Conservation (phyloP, 2,888 invertebrate genomes). For the Drosophila seclusa region DNA sequence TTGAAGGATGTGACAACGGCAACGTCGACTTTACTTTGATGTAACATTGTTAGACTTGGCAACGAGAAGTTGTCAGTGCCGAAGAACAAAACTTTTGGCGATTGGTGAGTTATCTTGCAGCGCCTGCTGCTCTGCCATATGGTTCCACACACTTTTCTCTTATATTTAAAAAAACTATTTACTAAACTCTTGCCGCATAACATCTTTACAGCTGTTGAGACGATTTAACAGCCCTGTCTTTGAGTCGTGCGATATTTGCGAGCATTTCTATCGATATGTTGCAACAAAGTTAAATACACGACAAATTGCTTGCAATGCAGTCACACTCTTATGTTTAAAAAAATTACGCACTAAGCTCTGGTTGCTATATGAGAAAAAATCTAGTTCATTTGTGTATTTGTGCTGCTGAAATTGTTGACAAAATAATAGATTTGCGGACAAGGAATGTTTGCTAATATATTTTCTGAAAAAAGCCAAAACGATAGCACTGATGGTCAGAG, state of each 20-base stretch:
- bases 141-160: conserved; percentile 69
- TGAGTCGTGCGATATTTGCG: not conserved
- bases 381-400: not conserved
- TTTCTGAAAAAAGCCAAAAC: not conserved
- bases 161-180: conserved; percentile 77
- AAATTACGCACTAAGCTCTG: not conserved
- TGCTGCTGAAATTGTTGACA: not conserved
- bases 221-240: conserved; percentile 25
- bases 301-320: not conserved
- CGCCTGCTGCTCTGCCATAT: conserved; percentile 8
- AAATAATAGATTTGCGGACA: not conserved
- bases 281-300: not conserved
- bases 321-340: not conserved
- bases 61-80: conserved; percentile 94
- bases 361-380: not conserved
- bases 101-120: conserved; percentile 14
- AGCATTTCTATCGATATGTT: not conserved
- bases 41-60: conserved; percentile 87
- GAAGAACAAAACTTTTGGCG: conserved; percentile 90
- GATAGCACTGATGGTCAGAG: not conserved
- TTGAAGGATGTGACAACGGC: conserved; percentile 91
- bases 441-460: not conserved
- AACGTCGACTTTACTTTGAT: conserved; percentile 85
- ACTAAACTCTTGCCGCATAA: conserved; percentile 44
- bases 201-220: conserved; percentile 40